Percentiles rank a stretch among this genome's conserved stretches.
Evolutionary conservation across 2,113 vertebrate species (phyloP).

Genomic region (Cercocebus atys): DNA sequence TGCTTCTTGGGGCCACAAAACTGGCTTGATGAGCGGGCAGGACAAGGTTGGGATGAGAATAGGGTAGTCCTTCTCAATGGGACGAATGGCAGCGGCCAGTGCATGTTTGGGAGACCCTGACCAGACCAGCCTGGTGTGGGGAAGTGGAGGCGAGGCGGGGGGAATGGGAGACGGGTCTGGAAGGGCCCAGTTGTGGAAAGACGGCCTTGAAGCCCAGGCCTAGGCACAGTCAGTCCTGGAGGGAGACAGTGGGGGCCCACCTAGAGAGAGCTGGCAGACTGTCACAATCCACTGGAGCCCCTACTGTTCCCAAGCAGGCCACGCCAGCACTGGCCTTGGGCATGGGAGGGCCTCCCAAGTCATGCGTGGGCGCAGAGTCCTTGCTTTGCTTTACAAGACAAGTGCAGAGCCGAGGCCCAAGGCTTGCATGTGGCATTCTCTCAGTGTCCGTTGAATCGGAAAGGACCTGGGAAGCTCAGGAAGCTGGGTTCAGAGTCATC

Average conservation of each 20-base stretch:
- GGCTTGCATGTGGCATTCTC: fast-evolving
- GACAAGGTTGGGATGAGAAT: background rate
- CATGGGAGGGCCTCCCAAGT: background rate
- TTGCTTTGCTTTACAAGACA: fast-evolving
- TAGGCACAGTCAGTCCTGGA: background rate
- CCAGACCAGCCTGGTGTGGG: background rate
- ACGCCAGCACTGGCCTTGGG: background rate
- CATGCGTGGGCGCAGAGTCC: background rate
- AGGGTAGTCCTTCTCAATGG: too few relatives aligned
- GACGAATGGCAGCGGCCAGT: fast-evolving
- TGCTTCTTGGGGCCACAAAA: background rate
- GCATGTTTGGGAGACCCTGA: background rate
- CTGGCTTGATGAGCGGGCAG: background rate
- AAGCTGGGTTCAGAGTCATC: background rate
- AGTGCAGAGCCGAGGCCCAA: fast-evolving
- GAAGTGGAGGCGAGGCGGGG: background rate
- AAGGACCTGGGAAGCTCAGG: background rate
- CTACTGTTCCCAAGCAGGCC: background rate
- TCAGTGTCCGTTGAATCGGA: background rate
- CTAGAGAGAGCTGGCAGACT: background rate
- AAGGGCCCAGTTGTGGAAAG: background rate
- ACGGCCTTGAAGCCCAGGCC: background rate
- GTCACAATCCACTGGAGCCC: background rate
- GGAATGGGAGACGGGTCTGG: background rate
- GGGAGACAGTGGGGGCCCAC: background rate